Evolutionary conservation across 2,797 vertebrate genomes (phyloP).

Genomic region (Macroramphosus scolopax): DNA sequence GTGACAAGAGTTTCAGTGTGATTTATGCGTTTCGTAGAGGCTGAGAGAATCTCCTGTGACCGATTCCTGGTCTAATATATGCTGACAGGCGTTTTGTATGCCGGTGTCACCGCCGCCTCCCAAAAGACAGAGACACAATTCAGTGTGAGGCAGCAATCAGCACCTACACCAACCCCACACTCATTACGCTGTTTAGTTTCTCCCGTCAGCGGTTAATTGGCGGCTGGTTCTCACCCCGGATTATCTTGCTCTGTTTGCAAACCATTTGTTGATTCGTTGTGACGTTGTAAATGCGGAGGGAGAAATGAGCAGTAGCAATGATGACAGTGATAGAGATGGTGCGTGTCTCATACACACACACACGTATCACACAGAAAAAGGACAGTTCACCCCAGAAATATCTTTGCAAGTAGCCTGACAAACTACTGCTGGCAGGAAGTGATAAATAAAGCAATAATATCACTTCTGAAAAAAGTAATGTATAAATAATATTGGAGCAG

Average conservation of each 20-base stretch:
- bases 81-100: slow-evolving; percentile 61
- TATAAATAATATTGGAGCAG: too few species aligned
- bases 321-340: not conserved
- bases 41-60: slow-evolving; percentile 41
- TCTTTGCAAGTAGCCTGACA: too few species aligned
- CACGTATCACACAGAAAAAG: too few species aligned
- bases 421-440: too few species aligned
- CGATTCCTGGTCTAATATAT: slow-evolving; percentile 49
- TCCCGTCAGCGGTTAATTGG: slow-evolving; percentile 38
- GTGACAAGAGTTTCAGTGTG: slow-evolving; percentile 10
- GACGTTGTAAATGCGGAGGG: not conserved
- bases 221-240: slow-evolving; percentile 21
- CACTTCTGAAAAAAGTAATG: too few species aligned
- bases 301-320: not conserved
- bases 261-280: slow-evolving; percentile 24
- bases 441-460: too few species aligned
- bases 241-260: slow-evolving; percentile 20
- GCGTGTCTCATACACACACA: not conserved
- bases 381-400: too few species aligned
- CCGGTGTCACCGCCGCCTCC: slow-evolving; percentile 29
- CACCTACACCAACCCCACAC: slow-evolving; percentile 45
- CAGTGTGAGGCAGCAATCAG: slow-evolving; percentile 28
- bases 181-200: slow-evolving; percentile 26
- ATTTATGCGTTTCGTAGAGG: slow-evolving; percentile 22
- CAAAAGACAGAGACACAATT: slow-evolving; percentile 39